A percentile compares a stretch with the other conserved stretches of the same genome.
phyloP scores from a whole-genome alignment of 2,113 vertebrate genomes.

The Equus przewalskii region DNA sequence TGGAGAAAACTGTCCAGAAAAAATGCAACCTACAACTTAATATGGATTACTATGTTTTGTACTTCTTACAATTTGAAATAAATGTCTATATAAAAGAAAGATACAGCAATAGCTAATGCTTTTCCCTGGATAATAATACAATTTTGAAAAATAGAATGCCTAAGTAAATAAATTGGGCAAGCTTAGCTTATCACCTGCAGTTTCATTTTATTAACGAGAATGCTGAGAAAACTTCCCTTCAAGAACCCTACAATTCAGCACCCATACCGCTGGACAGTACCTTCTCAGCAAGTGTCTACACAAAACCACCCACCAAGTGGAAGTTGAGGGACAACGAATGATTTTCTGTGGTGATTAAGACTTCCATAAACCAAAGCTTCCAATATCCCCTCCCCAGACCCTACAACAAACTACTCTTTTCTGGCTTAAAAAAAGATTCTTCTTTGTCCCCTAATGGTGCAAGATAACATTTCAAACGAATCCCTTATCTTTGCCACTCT shows the following conservation, averaged over 20 bases:
- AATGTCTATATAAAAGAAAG: conserved; percentile 54
- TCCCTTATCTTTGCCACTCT: background rate
- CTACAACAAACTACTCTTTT: background rate
- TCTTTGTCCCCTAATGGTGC: background rate
- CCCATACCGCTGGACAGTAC: background rate
- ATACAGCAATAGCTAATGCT: background rate
- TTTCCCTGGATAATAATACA: background rate
- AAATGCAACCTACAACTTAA: conserved; percentile 52
- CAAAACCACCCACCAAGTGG: background rate
- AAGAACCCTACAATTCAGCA: conserved; percentile 42
- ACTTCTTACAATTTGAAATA: conserved; percentile 49
- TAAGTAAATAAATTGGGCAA: background rate
- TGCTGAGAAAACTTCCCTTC: background rate
- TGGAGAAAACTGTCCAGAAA: conserved; percentile 48
- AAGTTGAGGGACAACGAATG: background rate
- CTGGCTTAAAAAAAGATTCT: background rate
- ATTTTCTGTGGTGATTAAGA: background rate
- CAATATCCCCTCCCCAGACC: background rate
- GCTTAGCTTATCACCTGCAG: background rate
- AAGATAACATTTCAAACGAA: background rate
- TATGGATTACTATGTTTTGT: conserved; percentile 38
- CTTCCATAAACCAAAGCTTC: background rate
- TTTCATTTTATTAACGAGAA: background rate
- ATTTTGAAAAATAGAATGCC: conserved; percentile 5
- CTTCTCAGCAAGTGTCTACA: background rate